Evolutionary conservation across 2,888 invertebrate species (phyloP), one percentile per base, ranked within the genome.

Genomic region (Monopis laevigella): DNA sequence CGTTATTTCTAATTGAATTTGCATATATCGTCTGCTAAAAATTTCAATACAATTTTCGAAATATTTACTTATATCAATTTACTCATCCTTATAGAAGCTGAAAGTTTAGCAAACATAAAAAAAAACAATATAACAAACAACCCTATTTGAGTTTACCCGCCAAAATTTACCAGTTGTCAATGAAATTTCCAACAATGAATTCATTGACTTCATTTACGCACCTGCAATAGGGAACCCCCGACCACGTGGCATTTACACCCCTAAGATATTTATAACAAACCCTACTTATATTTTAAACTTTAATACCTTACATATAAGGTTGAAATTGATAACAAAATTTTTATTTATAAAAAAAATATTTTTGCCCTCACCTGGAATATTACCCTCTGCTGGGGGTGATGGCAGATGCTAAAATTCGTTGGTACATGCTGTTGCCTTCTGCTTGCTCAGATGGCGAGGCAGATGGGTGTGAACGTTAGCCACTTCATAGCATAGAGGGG

Each of bases 351-450:
- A n/a, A n/a, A n/a, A n/a, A n/a, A n/a, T n/a, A n/a, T n/a, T n/a
- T n/a, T n/a, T 8, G 2, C 16, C 17, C 17, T 32, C 32, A 32
- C 32, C 32, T 32, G 32, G 32, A 32, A 21, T 7, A 21, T 8
- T 8, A 32, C 32, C 32, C 32, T 32, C 17, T 8, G 17, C 32
- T n/a, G 32, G 32, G 32, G 32, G 32, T 32, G 29, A 29, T 17
- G 30, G 32, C 78, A 80, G 78, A 80, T 80, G 78, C 74, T 74
- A 74, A 74, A 78, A 78, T 78, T 69, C 78, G 78, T 80, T 80
- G 59, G 55, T 57, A 63, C 62, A n/a, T 29, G 29, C 29, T 11
- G 14, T 17, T 32, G 16, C 32, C 32, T 32, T 32, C 32, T 32
- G 32, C 13, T 10, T 14, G n/a, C 16, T 32, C 32, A 32, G 32